A percentile compares a stretch with the other conserved stretches of the same genome.
phyloP scores from a whole-genome alignment of 2,797 vertebrate species.

The Chaenodraco wilsoni region DNA sequence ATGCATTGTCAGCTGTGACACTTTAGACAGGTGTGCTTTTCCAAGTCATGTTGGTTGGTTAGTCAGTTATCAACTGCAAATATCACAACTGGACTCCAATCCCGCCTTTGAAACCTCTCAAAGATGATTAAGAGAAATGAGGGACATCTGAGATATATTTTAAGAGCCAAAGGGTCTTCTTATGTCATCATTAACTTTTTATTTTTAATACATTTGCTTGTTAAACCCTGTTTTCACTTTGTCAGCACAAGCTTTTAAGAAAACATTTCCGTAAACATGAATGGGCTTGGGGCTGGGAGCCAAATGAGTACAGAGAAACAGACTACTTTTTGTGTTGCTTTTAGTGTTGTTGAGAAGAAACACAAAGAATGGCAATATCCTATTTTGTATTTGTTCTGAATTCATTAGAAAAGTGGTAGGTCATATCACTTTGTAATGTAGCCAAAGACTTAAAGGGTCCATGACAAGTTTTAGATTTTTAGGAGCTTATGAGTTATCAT shows the following conservation, averaged over 20 bases:
- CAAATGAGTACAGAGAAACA: neutral
- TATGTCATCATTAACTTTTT: neutral
- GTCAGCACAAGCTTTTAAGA: neutral
- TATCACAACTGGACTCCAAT: neutral
- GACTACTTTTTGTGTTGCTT: neutral
- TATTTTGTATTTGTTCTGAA: constrained; percentile 11
- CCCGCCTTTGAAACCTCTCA: neutral
- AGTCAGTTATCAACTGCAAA: neutral
- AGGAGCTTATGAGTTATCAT: neutral
- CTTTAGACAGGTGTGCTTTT: neutral
- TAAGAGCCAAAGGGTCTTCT: neutral
- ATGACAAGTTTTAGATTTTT: neutral
- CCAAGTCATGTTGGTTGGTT: neutral
- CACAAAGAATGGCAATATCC: neutral
- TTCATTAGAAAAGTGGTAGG: neutral
- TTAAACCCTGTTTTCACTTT: neutral
- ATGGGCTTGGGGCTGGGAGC: neutral
- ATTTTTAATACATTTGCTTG: neutral
- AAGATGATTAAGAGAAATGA: neutral
- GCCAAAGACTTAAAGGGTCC: neutral
- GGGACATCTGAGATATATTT: neutral
- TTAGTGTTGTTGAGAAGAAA: neutral
- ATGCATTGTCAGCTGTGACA: neutral
- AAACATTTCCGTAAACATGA: neutral
- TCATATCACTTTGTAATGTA: neutral